Percentiles rank a stretch among this genome's conserved stretches.
Conservation (phyloP, 2,113 vertebrate species). For the Python bivittatus region DNA sequence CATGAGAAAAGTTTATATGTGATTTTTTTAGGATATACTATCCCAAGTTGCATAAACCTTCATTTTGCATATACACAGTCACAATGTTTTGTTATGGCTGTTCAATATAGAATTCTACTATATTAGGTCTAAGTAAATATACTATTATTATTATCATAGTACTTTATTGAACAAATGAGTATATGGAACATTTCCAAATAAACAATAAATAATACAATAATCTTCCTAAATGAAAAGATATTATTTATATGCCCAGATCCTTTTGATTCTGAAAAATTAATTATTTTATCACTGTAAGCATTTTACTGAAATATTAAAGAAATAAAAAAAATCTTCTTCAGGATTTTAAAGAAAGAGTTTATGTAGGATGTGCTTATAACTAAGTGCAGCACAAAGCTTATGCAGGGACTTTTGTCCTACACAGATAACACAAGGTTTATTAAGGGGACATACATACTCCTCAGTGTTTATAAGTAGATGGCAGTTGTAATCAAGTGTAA, state of each 20-base stretch:
- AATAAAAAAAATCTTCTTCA: neutral
- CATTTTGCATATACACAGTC: too few species aligned
- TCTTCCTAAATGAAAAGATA: neutral
- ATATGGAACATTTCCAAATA: neutral
- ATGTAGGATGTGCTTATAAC: neutral
- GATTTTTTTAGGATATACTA: too few species aligned
- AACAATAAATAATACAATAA: neutral
- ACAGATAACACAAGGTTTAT: neutral
- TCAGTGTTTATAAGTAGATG: neutral
- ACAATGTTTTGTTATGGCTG: too few species aligned
- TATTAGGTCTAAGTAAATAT: too few species aligned
- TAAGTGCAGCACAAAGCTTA: neutral
- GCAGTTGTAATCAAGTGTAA: neutral
- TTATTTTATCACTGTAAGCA: neutral
- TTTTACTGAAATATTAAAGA: rapidly evolving
- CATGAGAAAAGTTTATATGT: too few species aligned
- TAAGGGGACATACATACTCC: neutral
- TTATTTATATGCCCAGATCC: neutral
- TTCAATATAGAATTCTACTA: too few species aligned
- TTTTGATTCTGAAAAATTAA: neutral
- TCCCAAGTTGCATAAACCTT: too few species aligned
- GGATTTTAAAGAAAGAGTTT: neutral
- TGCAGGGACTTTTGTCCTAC: neutral
- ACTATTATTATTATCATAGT: too few species aligned
- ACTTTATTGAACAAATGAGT: neutral